Base-by-base conservation (phyloP, 1,140 invertebrate genomes). In the Drosophila sturtevanti region DNA sequence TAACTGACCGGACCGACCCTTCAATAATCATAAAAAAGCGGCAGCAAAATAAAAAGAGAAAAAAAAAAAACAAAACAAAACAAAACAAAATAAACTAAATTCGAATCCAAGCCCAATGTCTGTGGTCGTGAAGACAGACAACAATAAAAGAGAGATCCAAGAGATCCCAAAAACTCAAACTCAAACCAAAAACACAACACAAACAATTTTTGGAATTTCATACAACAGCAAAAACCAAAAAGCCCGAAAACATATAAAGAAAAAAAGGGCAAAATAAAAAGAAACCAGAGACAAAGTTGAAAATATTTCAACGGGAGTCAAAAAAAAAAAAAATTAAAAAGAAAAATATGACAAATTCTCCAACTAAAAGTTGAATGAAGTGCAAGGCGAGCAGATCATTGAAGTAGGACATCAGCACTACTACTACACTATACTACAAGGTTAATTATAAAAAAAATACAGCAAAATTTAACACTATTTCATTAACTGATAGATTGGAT, bases 41-140 rank as follows among this genome's bases (percentile, higher is more conserved):
- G 68, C 70, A 69, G 65, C 55, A 64, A 60, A 34, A 56, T 4
- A 24, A 24, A 24, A 24, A 2, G 4, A 24, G 67, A 35, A 52
- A 44, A 60, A 22, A 64, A 59, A 34, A 41, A 56, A 52, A n/a
- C n/a, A n/a, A 35, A 52, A 44, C 54, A 22, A 64, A 59, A 34
- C 35, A 56, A 52, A 68, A 68, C 68, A 63, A 63, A 63, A 73
- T 27, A 78, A 87, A 82, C 72, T 77, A 84, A 87, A 67, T 76
- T 76, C 68, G 71, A 48, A 60, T 56, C 54, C 70, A 82, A 89
- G 73, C 77, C 77, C 84, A 87, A 80, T 84, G 41, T 48, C 79
- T 84, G 85, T 75, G 80, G 80, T 81, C 81, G 77, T 75, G 77
- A 84, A 89, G 77, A 89, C 80, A 84, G 77, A 84, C 84, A 73